Base-by-base conservation (phyloP, 2,888 invertebrate species). In the Lochmaea crataegi region DNA sequence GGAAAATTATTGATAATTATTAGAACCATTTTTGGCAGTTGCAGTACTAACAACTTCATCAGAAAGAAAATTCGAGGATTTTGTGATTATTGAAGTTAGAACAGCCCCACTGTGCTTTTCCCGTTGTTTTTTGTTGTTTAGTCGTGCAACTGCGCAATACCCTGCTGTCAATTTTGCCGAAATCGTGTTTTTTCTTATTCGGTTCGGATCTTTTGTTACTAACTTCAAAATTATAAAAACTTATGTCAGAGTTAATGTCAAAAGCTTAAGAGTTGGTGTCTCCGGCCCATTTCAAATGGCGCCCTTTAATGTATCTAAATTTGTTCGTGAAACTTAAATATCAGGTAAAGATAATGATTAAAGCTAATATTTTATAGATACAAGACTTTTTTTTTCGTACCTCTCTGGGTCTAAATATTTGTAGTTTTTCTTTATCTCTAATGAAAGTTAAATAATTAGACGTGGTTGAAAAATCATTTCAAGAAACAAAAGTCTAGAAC, bases 81-180 rank as follows among this genome's bases (percentile, higher is more conserved):
- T 53, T 53, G 45, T 57, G 56, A 70, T 42, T 57, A 45, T 64
- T n/a, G 56, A 57, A 57, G 26, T 45, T 58, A 70, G 61, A 64
- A 70, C 70, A 32, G 57, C 65, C 70, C 53, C 65, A 70, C 70
- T 65, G 70, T 51, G 61, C 68, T 68, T 60, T 60, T 48, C 41
- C 38, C 18, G 70, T 64, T 38, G 56, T 70, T 70, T 70, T 70
- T 57, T 64, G 70, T 22, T 64, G 63, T 22, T 51, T 76, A 76
- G 74, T 72, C 67, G 75, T 75, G 67, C 69, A 79, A 73, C 77
- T 76, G 79, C 79, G 83, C 80, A 83, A 73, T 84, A 84, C 84
- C 84, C 84, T 81, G 42, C 18, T 63, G 65, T 84, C 83, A n/a
- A 80, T 70, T 70, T 82, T 83, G 42, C 61, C 61, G 14, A 63